phyloP scores from a whole-genome alignment of 2,888 invertebrate genomes.

The Chaitophorus viminalis region DNA sequence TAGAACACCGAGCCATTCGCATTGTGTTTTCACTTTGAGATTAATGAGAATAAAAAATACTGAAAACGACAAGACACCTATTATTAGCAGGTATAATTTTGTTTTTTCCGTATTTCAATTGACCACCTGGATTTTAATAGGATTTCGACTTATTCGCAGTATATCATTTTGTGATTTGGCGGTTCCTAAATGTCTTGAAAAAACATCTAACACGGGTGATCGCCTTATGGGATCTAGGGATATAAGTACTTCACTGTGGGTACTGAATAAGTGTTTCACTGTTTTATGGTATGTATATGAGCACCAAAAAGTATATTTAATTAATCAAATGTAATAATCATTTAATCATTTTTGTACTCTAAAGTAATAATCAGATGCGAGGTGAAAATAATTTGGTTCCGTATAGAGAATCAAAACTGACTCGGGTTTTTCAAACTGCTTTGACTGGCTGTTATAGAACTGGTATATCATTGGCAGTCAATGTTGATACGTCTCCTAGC shows the following conservation, averaged over 20 bases:
- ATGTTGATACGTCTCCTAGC: slow-evolving; percentile 79
- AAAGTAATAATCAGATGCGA: slow-evolving; percentile 66
- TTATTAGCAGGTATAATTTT: slow-evolving; percentile 62
- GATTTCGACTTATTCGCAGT: slow-evolving; percentile 66
- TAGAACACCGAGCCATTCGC: slow-evolving; percentile 84
- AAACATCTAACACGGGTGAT: slow-evolving; percentile 78
- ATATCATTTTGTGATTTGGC: slow-evolving; percentile 92
- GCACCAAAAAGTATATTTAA: not conserved
- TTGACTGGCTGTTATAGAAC: slow-evolving; percentile 74
- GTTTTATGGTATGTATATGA: slow-evolving; percentile 66
- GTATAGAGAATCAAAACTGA: slow-evolving; percentile 88
- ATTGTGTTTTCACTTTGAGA: slow-evolving; percentile 87
- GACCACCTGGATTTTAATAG: no score
- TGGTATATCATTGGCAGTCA: slow-evolving; percentile 84
- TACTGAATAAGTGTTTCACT: slow-evolving; percentile 83
- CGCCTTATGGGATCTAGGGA: slow-evolving; percentile 84
- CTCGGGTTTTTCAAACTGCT: slow-evolving; percentile 83
- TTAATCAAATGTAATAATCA: not conserved
- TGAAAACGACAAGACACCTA: slow-evolving; percentile 61
- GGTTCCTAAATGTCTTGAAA: slow-evolving; percentile 84
- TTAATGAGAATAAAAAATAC: slow-evolving; percentile 73
- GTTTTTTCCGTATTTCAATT: not conserved
- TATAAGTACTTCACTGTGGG: slow-evolving; percentile 89
- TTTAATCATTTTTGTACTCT: not conserved
- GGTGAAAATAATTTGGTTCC: slow-evolving; percentile 69